These are phyloP conservation scores for Trissolcus basalis DNA, from an alignment of 1,140 invertebrate genomes.

Conservation along the genomic window DNA sequence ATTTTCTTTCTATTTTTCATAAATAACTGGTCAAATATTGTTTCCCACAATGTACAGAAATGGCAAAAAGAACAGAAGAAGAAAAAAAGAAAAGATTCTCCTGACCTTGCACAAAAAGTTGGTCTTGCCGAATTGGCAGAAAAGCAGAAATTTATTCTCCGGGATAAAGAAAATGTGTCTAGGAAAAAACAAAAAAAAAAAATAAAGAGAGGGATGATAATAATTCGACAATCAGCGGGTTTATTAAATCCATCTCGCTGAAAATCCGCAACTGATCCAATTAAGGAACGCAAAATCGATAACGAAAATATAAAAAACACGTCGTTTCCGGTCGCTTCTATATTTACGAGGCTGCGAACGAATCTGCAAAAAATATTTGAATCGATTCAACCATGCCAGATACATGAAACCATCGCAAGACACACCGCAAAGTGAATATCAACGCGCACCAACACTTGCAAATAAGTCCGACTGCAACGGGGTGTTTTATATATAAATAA, in stretches of 20 bases:
- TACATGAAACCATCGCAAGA: constrained; percentile 40
- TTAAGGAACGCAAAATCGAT: constrained; percentile 33
- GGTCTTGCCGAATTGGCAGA: no score
- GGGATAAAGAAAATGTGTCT: constrained; percentile 34
- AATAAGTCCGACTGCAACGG: background rate
- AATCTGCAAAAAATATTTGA: constrained; percentile 38
- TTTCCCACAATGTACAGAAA: no score
- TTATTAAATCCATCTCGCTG: constrained; percentile 38
- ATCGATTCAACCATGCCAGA: constrained; percentile 41
- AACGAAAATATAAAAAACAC: background rate
- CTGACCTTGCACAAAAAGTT: constrained; percentile 10
- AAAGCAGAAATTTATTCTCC: constrained; percentile 32
- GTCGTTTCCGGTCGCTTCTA: constrained; percentile 5
- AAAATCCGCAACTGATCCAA: constrained; percentile 30
- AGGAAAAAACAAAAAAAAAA: constrained; percentile 20
- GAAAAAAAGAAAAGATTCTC: constrained; percentile 9
- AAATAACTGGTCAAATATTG: no score
- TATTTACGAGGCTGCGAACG: constrained; percentile 31
- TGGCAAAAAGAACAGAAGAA: no score
- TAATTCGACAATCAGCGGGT: constrained; percentile 46
- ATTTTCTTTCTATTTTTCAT: no score
- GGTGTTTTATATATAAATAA: background rate
- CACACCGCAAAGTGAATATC: constrained; percentile 46
- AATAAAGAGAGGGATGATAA: constrained; percentile 35
- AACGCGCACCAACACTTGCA: background rate